Conservation (phyloP, 1,140 invertebrate species). For the Trigoniulus corallinus region DNA sequence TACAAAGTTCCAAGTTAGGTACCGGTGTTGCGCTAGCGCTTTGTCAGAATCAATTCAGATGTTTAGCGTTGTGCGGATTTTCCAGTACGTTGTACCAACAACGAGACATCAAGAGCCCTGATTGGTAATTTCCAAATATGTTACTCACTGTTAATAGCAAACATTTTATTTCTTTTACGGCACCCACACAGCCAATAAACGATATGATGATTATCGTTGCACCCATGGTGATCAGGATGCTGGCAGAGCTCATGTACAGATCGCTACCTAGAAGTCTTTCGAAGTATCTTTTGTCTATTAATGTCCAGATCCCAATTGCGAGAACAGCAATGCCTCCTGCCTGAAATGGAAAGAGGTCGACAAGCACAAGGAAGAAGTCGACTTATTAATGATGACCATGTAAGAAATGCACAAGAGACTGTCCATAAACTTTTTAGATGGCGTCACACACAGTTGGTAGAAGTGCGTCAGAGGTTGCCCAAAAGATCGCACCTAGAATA, state of each 20-base stretch:
- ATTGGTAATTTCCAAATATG: not conserved
- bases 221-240: constrained; percentile 61
- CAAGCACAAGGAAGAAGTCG: not conserved
- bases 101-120: too few species aligned
- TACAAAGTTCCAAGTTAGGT: too few species aligned
- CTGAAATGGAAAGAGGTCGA: constrained; percentile 30
- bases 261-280: constrained; percentile 64
- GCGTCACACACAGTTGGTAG: too few species aligned
- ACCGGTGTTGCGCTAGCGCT: too few species aligned
- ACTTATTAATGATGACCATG: not conserved
- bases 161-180: constrained; percentile 72
- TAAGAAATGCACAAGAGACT: not conserved
- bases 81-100: too few species aligned
- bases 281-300: constrained; percentile 62
- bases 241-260: constrained; percentile 61
- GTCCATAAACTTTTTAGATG: not conserved
- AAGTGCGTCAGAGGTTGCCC: too few species aligned
- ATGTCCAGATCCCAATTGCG: constrained; percentile 58
- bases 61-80: too few species aligned
- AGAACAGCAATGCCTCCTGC: constrained; percentile 57
- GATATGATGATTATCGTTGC: constrained; percentile 55
- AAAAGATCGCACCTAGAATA: too few species aligned
- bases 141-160: constrained; percentile 60
- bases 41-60: too few species aligned
- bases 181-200: constrained; percentile 69